Conservation (phyloP, 2,113 vertebrate genomes). For the Lampris incognitus region DNA sequence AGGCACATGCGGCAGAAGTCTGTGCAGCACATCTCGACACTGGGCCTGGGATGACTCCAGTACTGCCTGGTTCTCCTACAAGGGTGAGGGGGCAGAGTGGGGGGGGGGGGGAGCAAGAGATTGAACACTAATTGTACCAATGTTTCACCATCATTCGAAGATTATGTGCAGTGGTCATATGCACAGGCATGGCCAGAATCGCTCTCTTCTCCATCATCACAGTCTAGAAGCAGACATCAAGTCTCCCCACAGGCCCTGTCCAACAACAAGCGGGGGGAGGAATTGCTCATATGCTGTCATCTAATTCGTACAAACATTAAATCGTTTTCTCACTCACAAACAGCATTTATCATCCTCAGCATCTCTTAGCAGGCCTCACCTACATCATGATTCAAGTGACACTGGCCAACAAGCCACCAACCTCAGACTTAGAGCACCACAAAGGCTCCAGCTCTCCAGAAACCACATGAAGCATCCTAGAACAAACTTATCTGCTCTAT, state of each 20-base stretch:
- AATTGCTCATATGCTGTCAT: background rate
- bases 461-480: slow-evolving; percentile 1
- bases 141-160: background rate
- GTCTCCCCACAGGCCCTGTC: background rate
- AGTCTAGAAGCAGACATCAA: slow-evolving; percentile 12
- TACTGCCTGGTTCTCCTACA: slow-evolving; percentile 88
- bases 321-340: slow-evolving; percentile 22
- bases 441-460: background rate
- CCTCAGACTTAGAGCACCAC: slow-evolving; percentile 27
- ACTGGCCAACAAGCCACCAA: slow-evolving; percentile 14
- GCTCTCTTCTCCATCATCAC: slow-evolving; percentile 1
- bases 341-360: slow-evolving; percentile 24
- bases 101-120: slow-evolving; percentile 4
- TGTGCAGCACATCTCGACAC: slow-evolving; percentile 88
- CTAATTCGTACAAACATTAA: background rate
- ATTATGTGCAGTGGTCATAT: slow-evolving; percentile 20
- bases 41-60: slow-evolving; percentile 86
- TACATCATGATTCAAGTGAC: background rate
- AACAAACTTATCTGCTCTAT: slow-evolving; percentile 37
- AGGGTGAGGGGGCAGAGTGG: slow-evolving; percentile 31
- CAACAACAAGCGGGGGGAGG: background rate
- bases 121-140: slow-evolving; percentile 8
- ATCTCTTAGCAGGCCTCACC: slow-evolving; percentile 30
- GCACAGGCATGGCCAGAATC: slow-evolving; percentile 16
- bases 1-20: slow-evolving; percentile 90